Base-by-base conservation (phyloP, 2,888 invertebrate species). In the Caenorhabditis drosophilae region DNA sequence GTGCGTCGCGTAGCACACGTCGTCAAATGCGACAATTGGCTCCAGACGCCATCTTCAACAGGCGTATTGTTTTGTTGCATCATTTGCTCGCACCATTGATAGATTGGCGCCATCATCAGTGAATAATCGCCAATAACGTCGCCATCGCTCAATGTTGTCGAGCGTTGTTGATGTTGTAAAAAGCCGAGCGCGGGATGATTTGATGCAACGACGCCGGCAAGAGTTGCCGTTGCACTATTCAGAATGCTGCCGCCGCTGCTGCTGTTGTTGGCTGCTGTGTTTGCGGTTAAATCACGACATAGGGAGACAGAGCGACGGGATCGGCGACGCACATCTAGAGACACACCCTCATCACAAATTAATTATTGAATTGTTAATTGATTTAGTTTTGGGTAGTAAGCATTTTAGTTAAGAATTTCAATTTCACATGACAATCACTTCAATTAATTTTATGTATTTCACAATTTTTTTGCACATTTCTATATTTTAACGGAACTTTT, bases 21-120 rank as follows among this genome's bases (percentile, higher is more conserved):
- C 47, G 67, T 74, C 55, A 67, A 38, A 50, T 60, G 58, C 49
- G 67, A 72, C 56, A 67, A 53, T 57, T 62, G 61, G 45, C 66
- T 57, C 73, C 63, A 70, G 50, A 64, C 70, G 16, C 67, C 64
- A 34, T 70, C 68, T 20, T 59, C 66, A 18, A 64, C 50, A 15
- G 59, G 67, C 22, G 55, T 55, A 40, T 49, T 60, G 36, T 73
- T 66, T 47, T 61, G 53, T 45, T 48, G 58, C 20, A 68, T 53
- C 68, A 78, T 60, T 46, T 73, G 58, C 40, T 76, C 78, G 47
- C 73, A 73, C 81, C 81, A 81, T 41, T 80, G 71, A 47, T 77
- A 73, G 49, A 81, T 62, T 16, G 81, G 81, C 48, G 78, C 80
- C 67, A 81, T 73, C 81, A 81, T 77, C 42, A 79, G 66, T 22